Conservation (phyloP, 2,113 vertebrate genomes). For the Chrysemys picta region DNA sequence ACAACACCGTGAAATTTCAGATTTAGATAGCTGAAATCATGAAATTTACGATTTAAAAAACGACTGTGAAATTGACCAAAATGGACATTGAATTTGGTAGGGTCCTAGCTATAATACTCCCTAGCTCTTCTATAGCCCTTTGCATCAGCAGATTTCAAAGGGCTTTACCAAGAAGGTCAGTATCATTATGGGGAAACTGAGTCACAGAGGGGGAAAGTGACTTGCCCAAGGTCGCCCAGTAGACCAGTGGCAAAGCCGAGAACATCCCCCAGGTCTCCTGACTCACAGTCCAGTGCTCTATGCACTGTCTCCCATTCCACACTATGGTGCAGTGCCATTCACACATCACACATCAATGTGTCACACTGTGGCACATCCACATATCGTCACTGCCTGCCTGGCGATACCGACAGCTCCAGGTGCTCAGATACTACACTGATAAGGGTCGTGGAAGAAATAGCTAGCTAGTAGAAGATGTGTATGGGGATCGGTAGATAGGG, state of each 20-base stretch:
- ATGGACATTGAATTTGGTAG: too few relatives aligned
- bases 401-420: neutral
- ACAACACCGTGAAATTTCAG: too few relatives aligned
- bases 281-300: neutral
- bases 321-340: neutral
- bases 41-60: too few relatives aligned
- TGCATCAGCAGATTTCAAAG: neutral
- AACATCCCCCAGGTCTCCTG: neutral
- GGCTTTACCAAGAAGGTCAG: neutral
- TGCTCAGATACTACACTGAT: neutral
- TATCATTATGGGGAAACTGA: neutral
- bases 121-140: neutral
- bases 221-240: neutral
- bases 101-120: neutral
- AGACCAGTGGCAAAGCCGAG: neutral
- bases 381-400: neutral
- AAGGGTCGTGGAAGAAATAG: too few relatives aligned
- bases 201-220: neutral
- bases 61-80: too few relatives aligned
- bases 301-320: neutral
- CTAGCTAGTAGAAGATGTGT: neutral
- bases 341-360: neutral
- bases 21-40: too few relatives aligned
- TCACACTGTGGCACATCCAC: too few relatives aligned
- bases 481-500: neutral